Evolutionary conservation across 2,797 vertebrate genomes (phyloP).

Genomic region (Enteromius unitaeniatus): DNA sequence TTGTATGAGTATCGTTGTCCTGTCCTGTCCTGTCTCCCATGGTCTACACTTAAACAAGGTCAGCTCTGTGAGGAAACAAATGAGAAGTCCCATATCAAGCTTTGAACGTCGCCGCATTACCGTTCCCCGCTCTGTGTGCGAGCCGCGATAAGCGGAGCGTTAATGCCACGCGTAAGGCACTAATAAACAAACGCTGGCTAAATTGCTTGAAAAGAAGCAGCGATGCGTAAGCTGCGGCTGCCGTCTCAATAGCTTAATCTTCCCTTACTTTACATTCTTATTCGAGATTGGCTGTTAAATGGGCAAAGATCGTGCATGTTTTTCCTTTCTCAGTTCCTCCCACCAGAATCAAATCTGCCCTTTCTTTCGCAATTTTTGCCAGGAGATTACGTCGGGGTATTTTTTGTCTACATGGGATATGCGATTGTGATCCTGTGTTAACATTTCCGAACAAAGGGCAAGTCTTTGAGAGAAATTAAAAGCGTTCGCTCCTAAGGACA

Average conservation of each 20-base stretch:
- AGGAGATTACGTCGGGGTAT: slow-evolving; percentile 37
- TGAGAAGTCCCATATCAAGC: slow-evolving; percentile 69
- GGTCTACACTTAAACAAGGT: slow-evolving; percentile 80
- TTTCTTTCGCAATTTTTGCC: slow-evolving; percentile 39
- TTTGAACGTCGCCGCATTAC: slow-evolving; percentile 77
- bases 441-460: slow-evolving; percentile 17
- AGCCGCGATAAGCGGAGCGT: slow-evolving; percentile 77
- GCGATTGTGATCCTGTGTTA: slow-evolving; percentile 37
- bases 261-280: slow-evolving; percentile 79
- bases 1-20: slow-evolving; percentile 77
- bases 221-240: slow-evolving; percentile 77
- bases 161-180: slow-evolving; percentile 80
- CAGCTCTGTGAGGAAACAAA: slow-evolving; percentile 73
- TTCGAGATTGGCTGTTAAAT: slow-evolving; percentile 78
- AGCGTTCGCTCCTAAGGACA: slow-evolving; percentile 16
- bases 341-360: slow-evolving; percentile 45
- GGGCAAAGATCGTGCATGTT: slow-evolving; percentile 45
- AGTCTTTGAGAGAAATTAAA: slow-evolving; percentile 17
- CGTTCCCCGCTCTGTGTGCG: slow-evolving; percentile 69
- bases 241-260: slow-evolving; percentile 83
- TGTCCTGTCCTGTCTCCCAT: slow-evolving; percentile 76
- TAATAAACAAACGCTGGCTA: slow-evolving; percentile 88
- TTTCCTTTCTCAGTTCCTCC: slow-evolving; percentile 49
- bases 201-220: slow-evolving; percentile 80
- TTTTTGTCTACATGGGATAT: slow-evolving; percentile 17